phyloP scores from a whole-genome alignment of 2,113 vertebrate species.

The Stictonetta naevosa region DNA sequence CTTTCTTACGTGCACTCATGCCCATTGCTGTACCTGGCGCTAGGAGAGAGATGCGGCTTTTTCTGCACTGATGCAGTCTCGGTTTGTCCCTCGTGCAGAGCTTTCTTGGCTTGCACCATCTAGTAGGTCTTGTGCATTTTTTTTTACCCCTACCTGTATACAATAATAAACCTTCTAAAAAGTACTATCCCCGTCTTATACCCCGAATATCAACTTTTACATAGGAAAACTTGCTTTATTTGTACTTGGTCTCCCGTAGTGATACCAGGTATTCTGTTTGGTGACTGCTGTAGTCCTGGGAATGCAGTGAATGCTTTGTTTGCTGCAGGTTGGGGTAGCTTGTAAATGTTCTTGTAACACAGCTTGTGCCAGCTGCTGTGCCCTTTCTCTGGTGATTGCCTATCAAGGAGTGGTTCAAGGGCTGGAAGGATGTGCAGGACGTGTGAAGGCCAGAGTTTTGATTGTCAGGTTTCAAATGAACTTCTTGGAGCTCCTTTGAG shows the following conservation, averaged over 20 bases:
- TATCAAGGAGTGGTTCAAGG: not conserved
- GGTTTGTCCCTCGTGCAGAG: not conserved
- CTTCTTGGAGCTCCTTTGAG: not conserved
- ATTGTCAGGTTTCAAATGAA: not conserved
- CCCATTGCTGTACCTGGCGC: accelerated
- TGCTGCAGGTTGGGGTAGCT: not conserved
- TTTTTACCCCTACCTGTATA: not conserved
- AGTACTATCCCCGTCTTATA: not conserved
- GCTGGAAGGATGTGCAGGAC: not conserved
- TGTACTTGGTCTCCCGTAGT: not conserved
- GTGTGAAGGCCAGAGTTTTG: not conserved
- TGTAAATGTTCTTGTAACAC: not conserved
- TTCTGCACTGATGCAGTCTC: not conserved
- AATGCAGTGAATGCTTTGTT: not conserved
- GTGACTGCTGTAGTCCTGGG: accelerated
- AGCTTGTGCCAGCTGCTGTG: not conserved
- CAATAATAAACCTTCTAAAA: not conserved
- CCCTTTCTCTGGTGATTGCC: not conserved
- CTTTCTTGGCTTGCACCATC: not conserved
- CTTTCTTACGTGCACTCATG: not conserved
- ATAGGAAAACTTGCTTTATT: not conserved
- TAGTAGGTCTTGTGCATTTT: not conserved
- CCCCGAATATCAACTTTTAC: not conserved
- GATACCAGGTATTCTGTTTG: not conserved
- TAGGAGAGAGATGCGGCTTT: not conserved